Evolutionary conservation across 2,797 vertebrate species (phyloP), one percentile per base, ranked within the genome.

Genomic region (Pantherophis vulpinus): DNA sequence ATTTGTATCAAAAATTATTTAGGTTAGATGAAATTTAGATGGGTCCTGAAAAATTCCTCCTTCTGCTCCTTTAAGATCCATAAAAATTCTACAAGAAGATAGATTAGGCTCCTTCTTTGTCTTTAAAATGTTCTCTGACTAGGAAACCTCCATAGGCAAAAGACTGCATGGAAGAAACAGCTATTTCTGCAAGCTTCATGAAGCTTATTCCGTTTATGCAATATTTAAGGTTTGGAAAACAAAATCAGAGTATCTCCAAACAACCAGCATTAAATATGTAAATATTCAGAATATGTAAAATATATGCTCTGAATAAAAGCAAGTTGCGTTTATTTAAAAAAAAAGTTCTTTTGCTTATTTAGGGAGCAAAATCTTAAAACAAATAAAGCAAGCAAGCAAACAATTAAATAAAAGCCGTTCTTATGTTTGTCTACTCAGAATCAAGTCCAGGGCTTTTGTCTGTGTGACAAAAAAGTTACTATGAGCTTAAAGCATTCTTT

Each of bases 121-220:
- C 59, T 27, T 0, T 0, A 92, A 91, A 32, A 56, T 4, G 29
- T 90, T 5, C 16, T 86, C 13, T 14, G 90, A 90, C 87, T 91
- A 29, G 29, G 56, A 88, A 93, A 54, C 4, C 11, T 79, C 8
- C 6, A 1, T 2, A 90, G 25, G 1, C 87, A 37, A 89, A 2
- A 3, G 20, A 56, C 58, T n/a, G 59, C 58, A 37, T 37, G 55
- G 55, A 92, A 42, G 61, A 18, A 61, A 29, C 5, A 0, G 4
- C 23, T 14, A 1, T 70, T 94, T 58, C 87, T 94, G 88, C 61
- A 93, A 16, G 37, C 47, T 92, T 47, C 92, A 88, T 54, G 60
- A 86, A 91, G 8, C 20, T 60, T 27, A 51, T 60, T 89, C 66
- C 60, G 27, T 89, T 88, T 61, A 47, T 89, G 29, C 23, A 47